Conservation (phyloP, 2,888 invertebrate genomes). For the Erebia ligea region DNA sequence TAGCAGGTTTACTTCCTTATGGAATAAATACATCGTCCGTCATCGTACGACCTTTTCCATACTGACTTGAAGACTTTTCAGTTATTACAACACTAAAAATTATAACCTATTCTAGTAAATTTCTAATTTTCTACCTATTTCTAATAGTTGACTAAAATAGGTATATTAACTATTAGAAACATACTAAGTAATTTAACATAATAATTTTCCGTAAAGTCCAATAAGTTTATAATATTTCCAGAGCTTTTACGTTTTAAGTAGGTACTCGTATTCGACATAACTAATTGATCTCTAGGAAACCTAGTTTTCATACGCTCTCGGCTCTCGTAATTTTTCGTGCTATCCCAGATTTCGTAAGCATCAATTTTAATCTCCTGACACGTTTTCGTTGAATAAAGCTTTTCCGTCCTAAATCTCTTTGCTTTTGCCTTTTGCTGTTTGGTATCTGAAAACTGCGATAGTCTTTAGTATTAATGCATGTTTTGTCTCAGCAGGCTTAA, state of each 20-base stretch:
- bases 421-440: constrained; percentile 5
- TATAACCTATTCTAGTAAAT: too few relatives aligned
- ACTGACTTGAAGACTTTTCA: too few relatives aligned
- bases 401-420: constrained; percentile 17
- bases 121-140: too few relatives aligned
- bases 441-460: background rate
- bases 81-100: too few relatives aligned
- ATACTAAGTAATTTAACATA: too few relatives aligned
- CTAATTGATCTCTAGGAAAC: background rate
- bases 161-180: too few relatives aligned
- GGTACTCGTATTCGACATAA: background rate
- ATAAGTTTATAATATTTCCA: too few relatives aligned
- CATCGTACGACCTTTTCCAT: background rate
- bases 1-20: background rate
- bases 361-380: constrained; percentile 17
- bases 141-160: too few relatives aligned
- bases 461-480: background rate
- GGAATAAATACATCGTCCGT: background rate
- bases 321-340: background rate
- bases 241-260: background rate
- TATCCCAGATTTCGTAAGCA: constrained; percentile 22
- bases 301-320: constrained; percentile 1
- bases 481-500: background rate
- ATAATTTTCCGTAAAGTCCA: too few relatives aligned
- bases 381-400: constrained; percentile 13